phyloP scores from a whole-genome alignment of 2,113 vertebrate species.

The Neolamprologus hecqui region DNA sequence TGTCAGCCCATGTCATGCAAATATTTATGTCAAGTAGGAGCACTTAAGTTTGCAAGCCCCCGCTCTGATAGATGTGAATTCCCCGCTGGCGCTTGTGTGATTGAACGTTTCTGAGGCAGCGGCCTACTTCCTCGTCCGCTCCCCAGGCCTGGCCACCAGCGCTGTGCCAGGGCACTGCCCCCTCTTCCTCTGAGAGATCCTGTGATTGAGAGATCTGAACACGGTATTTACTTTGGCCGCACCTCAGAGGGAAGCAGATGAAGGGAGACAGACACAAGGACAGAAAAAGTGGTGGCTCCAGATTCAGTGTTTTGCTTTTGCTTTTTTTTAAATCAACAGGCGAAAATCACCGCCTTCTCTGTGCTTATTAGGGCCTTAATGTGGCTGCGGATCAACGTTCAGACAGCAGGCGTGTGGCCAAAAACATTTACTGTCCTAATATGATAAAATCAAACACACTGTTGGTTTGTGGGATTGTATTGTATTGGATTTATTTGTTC shows the following conservation, averaged over 20 bases:
- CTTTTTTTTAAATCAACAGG: conserved; percentile 8
- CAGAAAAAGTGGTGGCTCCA: background rate
- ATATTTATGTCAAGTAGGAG: conserved; percentile 63
- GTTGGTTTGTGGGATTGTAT: conserved; percentile 13
- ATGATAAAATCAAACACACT: conserved; percentile 22
- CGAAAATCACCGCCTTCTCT: background rate
- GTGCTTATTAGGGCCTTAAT: background rate
- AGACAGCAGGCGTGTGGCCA: conserved; percentile 18
- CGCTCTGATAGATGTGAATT: conserved; percentile 59
- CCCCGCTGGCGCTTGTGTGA: conserved; percentile 43
- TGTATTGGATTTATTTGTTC: conserved; percentile 34
- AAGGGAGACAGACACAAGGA: conserved; percentile 1
- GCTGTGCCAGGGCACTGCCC: conserved; percentile 53
- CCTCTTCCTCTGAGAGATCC: conserved; percentile 67
- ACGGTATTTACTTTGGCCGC: conserved; percentile 60
- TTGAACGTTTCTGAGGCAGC: conserved; percentile 43
- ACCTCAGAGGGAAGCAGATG: conserved; percentile 32
- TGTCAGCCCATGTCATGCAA: conserved; percentile 64
- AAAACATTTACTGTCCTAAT: conserved; percentile 3
- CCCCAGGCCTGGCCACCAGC: conserved; percentile 36
- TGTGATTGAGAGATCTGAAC: conserved; percentile 57
- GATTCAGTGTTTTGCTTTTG: background rate
- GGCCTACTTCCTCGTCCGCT: conserved; percentile 47
- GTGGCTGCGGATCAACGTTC: background rate
- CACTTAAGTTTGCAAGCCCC: conserved; percentile 36